Evolutionary conservation across 2,888 invertebrate species (phyloP), one percentile per base, ranked within the genome.

Genomic region (Gortyna flavago): DNA sequence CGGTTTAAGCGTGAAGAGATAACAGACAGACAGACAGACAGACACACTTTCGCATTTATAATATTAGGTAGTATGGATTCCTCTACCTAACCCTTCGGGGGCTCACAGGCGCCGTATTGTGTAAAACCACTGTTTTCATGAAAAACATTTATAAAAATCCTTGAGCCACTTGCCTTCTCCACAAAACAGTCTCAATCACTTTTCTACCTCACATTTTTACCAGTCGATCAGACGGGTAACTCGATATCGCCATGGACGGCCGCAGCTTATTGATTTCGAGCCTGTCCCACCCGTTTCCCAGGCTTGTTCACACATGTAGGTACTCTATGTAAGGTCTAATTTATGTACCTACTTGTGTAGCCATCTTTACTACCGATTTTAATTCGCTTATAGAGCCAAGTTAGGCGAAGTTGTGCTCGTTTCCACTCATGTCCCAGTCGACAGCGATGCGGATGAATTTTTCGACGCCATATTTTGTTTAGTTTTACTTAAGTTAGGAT

Each of bases 211-310:
- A 29, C 0, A 72, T 83, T 80, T 80, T 79, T 79, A 80, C 61
- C 61, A 78, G 88, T 88, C 88, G 86, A 88, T 87, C 86, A 87
- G 80, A 84, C 89, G 88, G 86, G 96, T 95, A 96, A 96, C 91
- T 85, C 87, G 91, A 96, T 92, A 94, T 91, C 88, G 90, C 89
- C 88, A 70, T 79, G 79, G 80, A 80, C 79, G 89, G 91, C 91
- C 91, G 92, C 94, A 95, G 93, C 92, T 93, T 93, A 94, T 91
- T 94, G 95, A 93, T 89, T 93, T 90, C 90, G 91, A 91, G 89
- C 90, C 89, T 89, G 93, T 92, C 90, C 89, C 89, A 91, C 92
- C 87, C 86, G 93, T 92, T 95, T 95, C 95, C 93, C 95, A 95
- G 91, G 92, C 91, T 88, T 91, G 90, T 92, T 92, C 90, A 91